phyloP scores from a whole-genome alignment of 2,888 invertebrate genomes.

The Herminia tarsipennalis region DNA sequence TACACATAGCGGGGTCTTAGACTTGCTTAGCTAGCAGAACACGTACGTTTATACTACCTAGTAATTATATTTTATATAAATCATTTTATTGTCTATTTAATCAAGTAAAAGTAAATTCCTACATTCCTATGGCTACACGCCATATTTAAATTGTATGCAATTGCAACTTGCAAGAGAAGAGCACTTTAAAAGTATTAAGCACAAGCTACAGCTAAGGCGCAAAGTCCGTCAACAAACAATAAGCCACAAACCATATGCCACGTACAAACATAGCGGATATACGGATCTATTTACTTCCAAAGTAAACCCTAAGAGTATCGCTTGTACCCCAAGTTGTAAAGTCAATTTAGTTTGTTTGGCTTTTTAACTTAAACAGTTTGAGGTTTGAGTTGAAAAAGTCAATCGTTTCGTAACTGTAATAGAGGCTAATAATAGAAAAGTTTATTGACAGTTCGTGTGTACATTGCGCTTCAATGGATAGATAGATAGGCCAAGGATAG shows the following conservation, averaged over 20 bases:
- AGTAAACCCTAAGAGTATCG: background rate
- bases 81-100: too few relatives aligned
- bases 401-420: slow-evolving; percentile 4
- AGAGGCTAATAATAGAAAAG: background rate
- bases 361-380: slow-evolving; percentile 9
- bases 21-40: too few relatives aligned
- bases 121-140: too few relatives aligned
- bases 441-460: background rate
- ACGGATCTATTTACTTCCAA: slow-evolving; percentile 1
- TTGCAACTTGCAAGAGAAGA: background rate
- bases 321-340: slow-evolving; percentile 3
- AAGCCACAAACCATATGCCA: slow-evolving; percentile 2
- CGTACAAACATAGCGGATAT: background rate
- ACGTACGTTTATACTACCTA: too few relatives aligned
- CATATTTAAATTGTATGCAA: too few relatives aligned
- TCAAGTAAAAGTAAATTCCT: too few relatives aligned
- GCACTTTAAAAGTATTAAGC: background rate
- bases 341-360: slow-evolving; percentile 7
- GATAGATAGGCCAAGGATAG: too few relatives aligned
- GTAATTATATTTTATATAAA: too few relatives aligned
- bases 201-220: background rate
- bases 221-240: background rate
- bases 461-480: background rate
- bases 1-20: too few relatives aligned
- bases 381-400: slow-evolving; percentile 1